Conservation (phyloP, 2,888 invertebrate genomes). For the Synergus japonicus region DNA sequence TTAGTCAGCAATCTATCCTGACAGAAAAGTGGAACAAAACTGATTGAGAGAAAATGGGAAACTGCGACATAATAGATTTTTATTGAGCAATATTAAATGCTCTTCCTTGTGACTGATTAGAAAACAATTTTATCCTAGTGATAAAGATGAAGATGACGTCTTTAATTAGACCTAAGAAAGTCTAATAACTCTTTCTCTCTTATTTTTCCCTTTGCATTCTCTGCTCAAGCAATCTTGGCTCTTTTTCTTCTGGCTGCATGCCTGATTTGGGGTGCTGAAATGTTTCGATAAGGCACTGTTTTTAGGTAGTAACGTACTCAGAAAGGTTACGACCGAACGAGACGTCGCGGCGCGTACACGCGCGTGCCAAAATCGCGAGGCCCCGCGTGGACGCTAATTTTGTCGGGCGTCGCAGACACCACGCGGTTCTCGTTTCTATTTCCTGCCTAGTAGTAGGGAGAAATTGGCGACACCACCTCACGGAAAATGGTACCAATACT, state of each 20-base stretch:
- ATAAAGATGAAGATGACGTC: background rate
- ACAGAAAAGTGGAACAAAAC: background rate
- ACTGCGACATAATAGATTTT: background rate
- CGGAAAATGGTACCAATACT: slow-evolving; percentile 8
- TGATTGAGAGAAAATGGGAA: background rate
- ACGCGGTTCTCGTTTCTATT: slow-evolving; percentile 74
- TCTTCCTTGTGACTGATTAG: background rate
- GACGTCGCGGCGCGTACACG: slow-evolving; percentile 45
- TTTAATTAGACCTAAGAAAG: background rate
- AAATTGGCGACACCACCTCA: slow-evolving; percentile 19
- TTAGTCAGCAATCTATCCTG: background rate
- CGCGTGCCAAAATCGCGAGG: slow-evolving; percentile 65
- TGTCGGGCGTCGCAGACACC: slow-evolving; percentile 74
- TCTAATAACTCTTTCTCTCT: background rate
- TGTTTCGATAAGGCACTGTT: slow-evolving; percentile 37
- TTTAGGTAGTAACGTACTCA: slow-evolving; percentile 11
- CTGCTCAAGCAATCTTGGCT: background rate
- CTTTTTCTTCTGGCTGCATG: slow-evolving; percentile 33
- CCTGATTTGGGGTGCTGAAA: slow-evolving; percentile 36
- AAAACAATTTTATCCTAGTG: background rate
- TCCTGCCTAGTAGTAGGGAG: slow-evolving; percentile 51
- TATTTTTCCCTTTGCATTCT: background rate
- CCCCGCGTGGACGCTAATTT: slow-evolving; percentile 76
- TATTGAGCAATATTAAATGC: background rate
- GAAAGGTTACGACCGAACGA: slow-evolving; percentile 45